These are phyloP conservation scores for Halcyon malimbica DNA, from an alignment of 2,113 vertebrate genomes.

Conservation along the genomic window DNA sequence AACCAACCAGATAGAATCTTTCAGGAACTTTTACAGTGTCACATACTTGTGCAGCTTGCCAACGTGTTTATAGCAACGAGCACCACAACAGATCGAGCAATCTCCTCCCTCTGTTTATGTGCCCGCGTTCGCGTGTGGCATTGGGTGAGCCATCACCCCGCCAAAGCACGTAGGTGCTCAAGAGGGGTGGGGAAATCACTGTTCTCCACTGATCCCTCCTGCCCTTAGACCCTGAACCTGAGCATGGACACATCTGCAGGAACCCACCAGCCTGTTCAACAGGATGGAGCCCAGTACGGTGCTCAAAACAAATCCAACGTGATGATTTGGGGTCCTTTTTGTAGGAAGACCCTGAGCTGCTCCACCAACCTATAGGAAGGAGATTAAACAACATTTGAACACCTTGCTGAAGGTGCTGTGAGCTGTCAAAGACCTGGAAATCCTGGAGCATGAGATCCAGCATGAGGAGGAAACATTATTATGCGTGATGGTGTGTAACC, in stretches of 20 bases:
- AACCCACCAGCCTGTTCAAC: neutral
- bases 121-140: neutral
- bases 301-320: neutral
- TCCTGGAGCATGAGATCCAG: neutral
- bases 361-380: neutral
- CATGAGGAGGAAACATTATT: neutral
- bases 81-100: slow-evolving; percentile 85
- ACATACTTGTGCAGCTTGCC: slow-evolving; percentile 88
- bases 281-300: accelerated
- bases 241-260: accelerated
- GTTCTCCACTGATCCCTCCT: neutral
- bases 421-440: slow-evolving; percentile 19
- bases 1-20: slow-evolving; percentile 86
- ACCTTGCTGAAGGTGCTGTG: neutral
- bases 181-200: slow-evolving; percentile 27
- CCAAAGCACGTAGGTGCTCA: slow-evolving; percentile 25
- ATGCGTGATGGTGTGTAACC: neutral
- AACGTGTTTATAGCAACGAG: slow-evolving; percentile 97
- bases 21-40: slow-evolving; percentile 90
- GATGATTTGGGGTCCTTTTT: neutral
- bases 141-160: neutral
- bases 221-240: neutral
- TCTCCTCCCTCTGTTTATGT: neutral
- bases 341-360: neutral
- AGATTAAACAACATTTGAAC: neutral